Conservation (phyloP, 2,888 invertebrate genomes). For the Callinectes sapidus region DNA sequence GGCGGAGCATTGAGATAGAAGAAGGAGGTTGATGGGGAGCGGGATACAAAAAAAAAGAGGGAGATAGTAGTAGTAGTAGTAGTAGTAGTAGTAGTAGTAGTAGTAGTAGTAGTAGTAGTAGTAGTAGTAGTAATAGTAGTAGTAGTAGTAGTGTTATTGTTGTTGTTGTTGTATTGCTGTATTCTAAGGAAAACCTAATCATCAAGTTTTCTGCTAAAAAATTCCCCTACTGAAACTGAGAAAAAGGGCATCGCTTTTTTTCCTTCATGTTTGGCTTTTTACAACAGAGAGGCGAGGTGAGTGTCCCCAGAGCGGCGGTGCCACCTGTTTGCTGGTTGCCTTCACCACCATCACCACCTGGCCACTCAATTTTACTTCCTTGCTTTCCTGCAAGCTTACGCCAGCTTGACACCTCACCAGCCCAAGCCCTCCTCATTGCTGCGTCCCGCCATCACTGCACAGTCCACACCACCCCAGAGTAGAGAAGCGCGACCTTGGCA, state of each 20-base stretch:
- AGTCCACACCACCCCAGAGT: neutral
- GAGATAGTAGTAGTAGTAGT: too few relatives aligned
- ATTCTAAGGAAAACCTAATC: neutral
- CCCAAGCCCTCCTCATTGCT: neutral
- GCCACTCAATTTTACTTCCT: neutral
- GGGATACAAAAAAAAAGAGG: too few relatives aligned
- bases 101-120: slow-evolving; percentile 1
- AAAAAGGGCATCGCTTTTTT: neutral
- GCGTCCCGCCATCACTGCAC: neutral
- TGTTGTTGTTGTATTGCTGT: neutral
- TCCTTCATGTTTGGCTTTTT: neutral
- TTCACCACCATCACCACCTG: neutral
- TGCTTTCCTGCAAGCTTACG: neutral
- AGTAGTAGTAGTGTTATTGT: neutral
- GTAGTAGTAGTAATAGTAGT: neutral
- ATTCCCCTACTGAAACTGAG: neutral
- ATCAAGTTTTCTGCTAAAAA: neutral
- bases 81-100: neutral
- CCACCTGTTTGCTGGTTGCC: neutral
- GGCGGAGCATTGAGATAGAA: too few relatives aligned
- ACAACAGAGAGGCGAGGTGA: neutral
- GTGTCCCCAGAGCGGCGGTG: neutral
- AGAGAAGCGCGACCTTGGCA: neutral
- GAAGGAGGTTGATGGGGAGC: too few relatives aligned
- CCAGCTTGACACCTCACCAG: neutral